Conservation (phyloP, 2,797 vertebrate species). For the Ciconia nigra region DNA sequence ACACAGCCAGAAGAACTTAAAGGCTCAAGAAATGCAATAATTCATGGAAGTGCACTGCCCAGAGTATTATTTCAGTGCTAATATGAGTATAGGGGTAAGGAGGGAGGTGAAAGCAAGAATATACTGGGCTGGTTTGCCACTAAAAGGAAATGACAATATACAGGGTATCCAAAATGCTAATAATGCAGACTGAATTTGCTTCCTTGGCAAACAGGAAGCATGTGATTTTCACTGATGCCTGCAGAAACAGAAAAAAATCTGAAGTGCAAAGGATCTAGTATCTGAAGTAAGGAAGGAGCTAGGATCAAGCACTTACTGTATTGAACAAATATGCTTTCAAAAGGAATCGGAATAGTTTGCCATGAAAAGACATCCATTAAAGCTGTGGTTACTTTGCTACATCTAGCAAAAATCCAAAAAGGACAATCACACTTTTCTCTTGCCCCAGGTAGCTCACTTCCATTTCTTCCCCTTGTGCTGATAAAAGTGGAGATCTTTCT, state of each 20-base stretch:
- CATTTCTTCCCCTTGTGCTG: not conserved
- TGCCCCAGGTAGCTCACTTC: not conserved
- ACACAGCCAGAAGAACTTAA: not conserved
- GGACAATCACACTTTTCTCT: not conserved
- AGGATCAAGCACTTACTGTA: not conserved
- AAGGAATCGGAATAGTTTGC: not conserved
- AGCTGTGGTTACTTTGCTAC: not conserved
- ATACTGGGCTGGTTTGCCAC: not conserved
- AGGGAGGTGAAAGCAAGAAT: not conserved
- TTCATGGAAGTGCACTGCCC: not conserved
- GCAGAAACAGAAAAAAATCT: not conserved
- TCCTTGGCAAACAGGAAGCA: not conserved
- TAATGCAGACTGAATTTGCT: not conserved
- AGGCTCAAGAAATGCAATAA: not conserved
- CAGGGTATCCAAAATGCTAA: not conserved
- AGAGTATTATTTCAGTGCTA: not conserved
- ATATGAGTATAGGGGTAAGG: not conserved
- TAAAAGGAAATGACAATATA: not conserved
- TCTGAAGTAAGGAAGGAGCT: not conserved
- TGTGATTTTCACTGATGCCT: not conserved
- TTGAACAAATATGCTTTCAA: not conserved
- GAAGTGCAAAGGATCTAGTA: not conserved
- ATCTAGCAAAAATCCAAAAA: not conserved
- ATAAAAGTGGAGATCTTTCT: not conserved
- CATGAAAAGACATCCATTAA: not conserved